These are phyloP conservation scores for Clivina fossor DNA, from an alignment of 2,888 invertebrate species.

Conservation along the genomic window DNA sequence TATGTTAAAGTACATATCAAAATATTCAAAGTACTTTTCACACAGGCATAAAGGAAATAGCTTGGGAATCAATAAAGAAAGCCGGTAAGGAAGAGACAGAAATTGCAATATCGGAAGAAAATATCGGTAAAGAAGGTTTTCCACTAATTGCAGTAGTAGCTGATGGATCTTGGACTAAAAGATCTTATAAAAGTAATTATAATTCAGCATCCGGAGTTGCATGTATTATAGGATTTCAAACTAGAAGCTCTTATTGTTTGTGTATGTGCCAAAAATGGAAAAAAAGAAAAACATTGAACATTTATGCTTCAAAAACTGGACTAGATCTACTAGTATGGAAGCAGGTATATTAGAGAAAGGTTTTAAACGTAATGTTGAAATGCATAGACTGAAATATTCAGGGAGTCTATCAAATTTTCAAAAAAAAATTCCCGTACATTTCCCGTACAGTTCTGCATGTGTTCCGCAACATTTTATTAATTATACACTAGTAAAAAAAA, in stretches of 20 bases:
- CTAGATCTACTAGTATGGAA: slow-evolving; percentile 13
- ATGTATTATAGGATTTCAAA: slow-evolving; percentile 20
- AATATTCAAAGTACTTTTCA: neutral
- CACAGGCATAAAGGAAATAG: neutral
- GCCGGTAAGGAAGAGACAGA: slow-evolving; percentile 1
- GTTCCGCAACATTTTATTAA: too few species aligned
- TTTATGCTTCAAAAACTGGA: slow-evolving; percentile 22
- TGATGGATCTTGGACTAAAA: slow-evolving; percentile 26
- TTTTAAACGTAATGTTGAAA: slow-evolving; percentile 5
- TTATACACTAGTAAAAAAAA: too few species aligned
- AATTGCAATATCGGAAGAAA: slow-evolving; percentile 2
- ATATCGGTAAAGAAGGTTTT: slow-evolving; percentile 1
- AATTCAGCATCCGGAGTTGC: slow-evolving; percentile 26
- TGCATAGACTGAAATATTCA: slow-evolving; percentile 26
- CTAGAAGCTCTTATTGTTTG: slow-evolving; percentile 11
- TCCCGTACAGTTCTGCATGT: too few species aligned
- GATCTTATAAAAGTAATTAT: slow-evolving; percentile 25
- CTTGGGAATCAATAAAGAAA: slow-evolving; percentile 2
- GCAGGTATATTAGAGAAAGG: slow-evolving; percentile 12
- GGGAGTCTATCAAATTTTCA: too few species aligned
- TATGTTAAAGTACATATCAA: neutral
- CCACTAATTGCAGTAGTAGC: slow-evolving; percentile 3
- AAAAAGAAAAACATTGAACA: slow-evolving; percentile 11
- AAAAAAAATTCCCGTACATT: too few species aligned
- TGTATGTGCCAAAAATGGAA: slow-evolving; percentile 12